phyloP scores from a whole-genome alignment of 2,797 vertebrate species.

The Manis crassicaudata region DNA sequence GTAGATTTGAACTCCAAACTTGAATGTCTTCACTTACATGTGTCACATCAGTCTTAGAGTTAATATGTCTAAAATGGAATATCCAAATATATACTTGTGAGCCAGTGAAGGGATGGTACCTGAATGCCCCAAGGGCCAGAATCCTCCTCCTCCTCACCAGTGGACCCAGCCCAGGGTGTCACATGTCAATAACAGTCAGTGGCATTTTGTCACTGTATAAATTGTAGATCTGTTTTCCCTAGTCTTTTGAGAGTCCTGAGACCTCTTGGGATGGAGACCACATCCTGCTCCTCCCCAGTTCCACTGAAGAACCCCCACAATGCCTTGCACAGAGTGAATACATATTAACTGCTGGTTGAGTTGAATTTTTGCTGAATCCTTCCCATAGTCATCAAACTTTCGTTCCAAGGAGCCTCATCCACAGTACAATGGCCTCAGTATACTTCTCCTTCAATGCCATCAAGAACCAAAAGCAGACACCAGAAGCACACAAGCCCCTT shows the following conservation, averaged over 20 bases:
- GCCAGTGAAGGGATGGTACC: not conserved
- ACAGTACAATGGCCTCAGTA: not conserved
- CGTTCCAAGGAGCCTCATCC: not conserved
- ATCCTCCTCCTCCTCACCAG: not conserved
- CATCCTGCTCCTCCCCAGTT: not conserved
- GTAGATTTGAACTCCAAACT: not conserved
- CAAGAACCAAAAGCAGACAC: not conserved
- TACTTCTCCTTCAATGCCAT: not conserved
- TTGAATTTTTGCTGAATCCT: not conserved
- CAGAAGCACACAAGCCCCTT: not conserved
- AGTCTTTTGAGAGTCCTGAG: not conserved
- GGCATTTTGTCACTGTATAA: not conserved
- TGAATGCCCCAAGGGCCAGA: not conserved
- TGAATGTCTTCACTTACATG: not conserved
- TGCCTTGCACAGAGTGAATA: too few species aligned
- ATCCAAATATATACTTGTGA: not conserved
- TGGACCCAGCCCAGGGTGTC: not conserved
- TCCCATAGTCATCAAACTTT: not conserved
- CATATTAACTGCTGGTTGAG: not conserved
- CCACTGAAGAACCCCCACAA: not conserved
- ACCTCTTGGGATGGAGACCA: not conserved
- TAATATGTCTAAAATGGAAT: not conserved
- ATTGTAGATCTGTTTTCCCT: not conserved
- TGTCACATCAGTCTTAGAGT: not conserved
- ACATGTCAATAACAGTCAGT: not conserved